Evolutionary conservation across 2,113 vertebrate genomes (phyloP).

Genomic region (Cebus imitator): DNA sequence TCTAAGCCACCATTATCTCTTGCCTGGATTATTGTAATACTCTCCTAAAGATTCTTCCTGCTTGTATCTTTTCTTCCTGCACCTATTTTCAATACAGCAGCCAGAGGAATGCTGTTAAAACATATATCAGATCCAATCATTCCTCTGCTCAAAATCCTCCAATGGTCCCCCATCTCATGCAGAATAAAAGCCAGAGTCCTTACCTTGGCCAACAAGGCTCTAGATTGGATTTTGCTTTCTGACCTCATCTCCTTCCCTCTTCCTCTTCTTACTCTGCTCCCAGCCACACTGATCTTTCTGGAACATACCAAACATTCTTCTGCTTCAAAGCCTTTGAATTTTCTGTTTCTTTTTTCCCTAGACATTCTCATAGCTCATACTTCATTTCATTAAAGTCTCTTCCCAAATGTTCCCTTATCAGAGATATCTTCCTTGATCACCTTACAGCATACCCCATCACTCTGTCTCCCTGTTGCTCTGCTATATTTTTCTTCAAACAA

Average conservation of each 20-base stretch:
- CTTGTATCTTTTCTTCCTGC: background rate
- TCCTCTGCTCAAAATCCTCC: background rate
- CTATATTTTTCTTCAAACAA: conserved; percentile 10
- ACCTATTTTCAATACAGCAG: background rate
- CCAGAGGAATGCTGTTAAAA: conserved; percentile 45
- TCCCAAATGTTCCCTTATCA: background rate
- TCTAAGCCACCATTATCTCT: background rate
- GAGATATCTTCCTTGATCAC: background rate
- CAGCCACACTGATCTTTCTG: conserved; percentile 1
- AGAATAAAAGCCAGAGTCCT: background rate
- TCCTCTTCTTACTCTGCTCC: background rate
- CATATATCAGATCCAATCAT: background rate
- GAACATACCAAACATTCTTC: conserved; percentile 12
- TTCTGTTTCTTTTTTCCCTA: background rate
- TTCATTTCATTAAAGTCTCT: conserved; percentile 29
- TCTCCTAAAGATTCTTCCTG: background rate
- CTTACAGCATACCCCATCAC: background rate
- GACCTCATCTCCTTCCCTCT: background rate
- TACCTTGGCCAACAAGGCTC: background rate
- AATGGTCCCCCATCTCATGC: background rate
- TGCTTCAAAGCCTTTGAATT: background rate
- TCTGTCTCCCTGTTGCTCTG: background rate
- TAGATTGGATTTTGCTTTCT: background rate
- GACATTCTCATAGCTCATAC: background rate
- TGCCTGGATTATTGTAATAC: background rate